Base-by-base conservation (phyloP, 2,888 invertebrate genomes). In the Pristionchus exspectatus region DNA sequence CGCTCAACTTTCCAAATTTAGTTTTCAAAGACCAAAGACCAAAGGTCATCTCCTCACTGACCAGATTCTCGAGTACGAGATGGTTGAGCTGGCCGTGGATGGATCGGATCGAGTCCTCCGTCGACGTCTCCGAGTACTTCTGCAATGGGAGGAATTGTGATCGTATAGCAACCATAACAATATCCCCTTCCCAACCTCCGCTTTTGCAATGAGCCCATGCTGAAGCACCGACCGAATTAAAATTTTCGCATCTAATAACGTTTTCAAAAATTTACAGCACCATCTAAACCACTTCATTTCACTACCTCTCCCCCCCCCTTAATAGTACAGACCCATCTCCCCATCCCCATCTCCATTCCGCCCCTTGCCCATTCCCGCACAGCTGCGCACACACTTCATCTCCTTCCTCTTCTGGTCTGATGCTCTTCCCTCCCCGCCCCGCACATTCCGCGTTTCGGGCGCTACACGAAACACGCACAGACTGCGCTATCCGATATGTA, bases 41-140 rank as follows among this genome's bases (percentile, higher is more conserved):
- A 83, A 83, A 54, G 54, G 56, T 30, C 83, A 56, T 21, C 4
- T 5, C 7, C 4, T n/a, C 21, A 90, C 89, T 87, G 72, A 92
- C 92, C 91, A 93, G 90, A 86, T 93, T 93, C 90, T 93, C 93
- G 56, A 92, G 89, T 24, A 92, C 92, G 24, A 93, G 83, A 72
- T 92, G 69, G 56, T 92, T 91, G 5, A 92, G 85, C 72, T 92
- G 92, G 69, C 90, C 90, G 63, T 92, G 92, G 27, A 92, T 90
- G 33, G 90, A 90, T 16, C 91, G 90, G 30, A 92, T 90, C 30
- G 92, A 91, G 87, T 92, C 92, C 86, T 93, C 92, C 81, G 91
- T 24, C 33, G 92, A 92, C 69, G 90, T 89, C 74, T 92, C 92
- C 38, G 93, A 93, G n/a, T 91, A 91, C 59, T 91, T 87, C 93